Conservation (phyloP, 1,140 invertebrate species). For the Sitodiplosis mosellana region DNA sequence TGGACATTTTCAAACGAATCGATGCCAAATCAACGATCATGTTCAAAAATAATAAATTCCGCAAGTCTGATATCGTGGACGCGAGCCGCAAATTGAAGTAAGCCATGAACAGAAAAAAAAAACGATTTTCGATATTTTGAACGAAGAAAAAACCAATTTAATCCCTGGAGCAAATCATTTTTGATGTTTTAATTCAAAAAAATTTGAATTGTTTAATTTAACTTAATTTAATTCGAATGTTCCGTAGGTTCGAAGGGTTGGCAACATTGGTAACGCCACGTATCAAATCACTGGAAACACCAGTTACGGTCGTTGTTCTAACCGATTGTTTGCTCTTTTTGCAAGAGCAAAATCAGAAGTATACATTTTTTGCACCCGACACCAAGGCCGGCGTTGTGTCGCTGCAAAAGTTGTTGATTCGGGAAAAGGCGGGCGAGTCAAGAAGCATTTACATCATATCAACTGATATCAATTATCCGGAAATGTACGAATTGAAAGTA, state of each 20-base stretch:
- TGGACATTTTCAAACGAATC: slow-evolving; percentile 83
- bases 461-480: slow-evolving; percentile 67
- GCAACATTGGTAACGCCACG: slow-evolving; percentile 68
- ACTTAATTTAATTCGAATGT: slow-evolving; percentile 8
- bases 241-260: slow-evolving; percentile 56
- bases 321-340: slow-evolving; percentile 84
- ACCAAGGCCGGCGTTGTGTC: slow-evolving; percentile 83
- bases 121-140: neutral
- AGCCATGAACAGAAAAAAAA: slow-evolving; percentile 10
- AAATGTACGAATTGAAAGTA: slow-evolving; percentile 91
- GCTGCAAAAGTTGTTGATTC: slow-evolving; percentile 72
- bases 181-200: neutral
- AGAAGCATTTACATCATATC: slow-evolving; percentile 77
- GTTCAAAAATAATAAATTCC: slow-evolving; percentile 72
- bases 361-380: slow-evolving; percentile 69
- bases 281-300: slow-evolving; percentile 48
- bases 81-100: slow-evolving; percentile 60
- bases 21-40: slow-evolving; percentile 80
- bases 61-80: slow-evolving; percentile 80
- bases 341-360: slow-evolving; percentile 65
- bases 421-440: slow-evolving; percentile 83
- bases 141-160: neutral
- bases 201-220: neutral
- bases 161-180: too few species aligned
- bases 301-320: slow-evolving; percentile 70